Evolutionary conservation across 2,113 vertebrate genomes (phyloP).

Genomic region (Cricetomys ansorgei): DNA sequence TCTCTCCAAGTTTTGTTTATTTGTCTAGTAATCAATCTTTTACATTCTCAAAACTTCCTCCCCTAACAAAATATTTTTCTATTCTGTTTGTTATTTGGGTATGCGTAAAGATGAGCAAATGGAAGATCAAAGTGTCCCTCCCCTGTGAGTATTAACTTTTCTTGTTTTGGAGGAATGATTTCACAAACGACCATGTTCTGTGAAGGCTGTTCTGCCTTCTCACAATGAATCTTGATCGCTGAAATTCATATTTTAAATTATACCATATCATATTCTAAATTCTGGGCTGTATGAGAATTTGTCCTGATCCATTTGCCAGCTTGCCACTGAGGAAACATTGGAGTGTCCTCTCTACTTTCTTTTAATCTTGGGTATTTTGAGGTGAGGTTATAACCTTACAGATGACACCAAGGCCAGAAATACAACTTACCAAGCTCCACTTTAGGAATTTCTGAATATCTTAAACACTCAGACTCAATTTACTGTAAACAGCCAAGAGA

Average conservation of each 20-base stretch:
- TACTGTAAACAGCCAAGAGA: background rate
- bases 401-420: conserved; percentile 17
- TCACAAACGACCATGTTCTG: conserved; percentile 2
- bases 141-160: background rate
- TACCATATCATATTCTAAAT: conserved; percentile 49
- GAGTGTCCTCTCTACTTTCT: background rate
- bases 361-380: conserved; percentile 25
- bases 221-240: background rate
- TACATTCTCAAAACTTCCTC: background rate
- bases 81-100: conserved; percentile 24
- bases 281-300: conserved; percentile 22
- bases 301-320: background rate
- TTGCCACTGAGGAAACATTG: conserved; percentile 10
- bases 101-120: background rate
- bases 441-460: conserved; percentile 37
- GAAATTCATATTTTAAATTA: conserved; percentile 44
- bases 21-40: conserved; percentile 18
- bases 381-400: background rate
- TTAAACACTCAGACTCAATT: conserved; percentile 44
- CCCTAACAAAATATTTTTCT: background rate
- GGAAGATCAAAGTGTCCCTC: background rate
- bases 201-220: background rate
- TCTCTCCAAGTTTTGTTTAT: conserved; percentile 16
- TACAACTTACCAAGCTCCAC: background rate
- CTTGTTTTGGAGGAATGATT: background rate